Conservation (phyloP, 1,140 invertebrate species). For the Dendrolimus punctatus region DNA sequence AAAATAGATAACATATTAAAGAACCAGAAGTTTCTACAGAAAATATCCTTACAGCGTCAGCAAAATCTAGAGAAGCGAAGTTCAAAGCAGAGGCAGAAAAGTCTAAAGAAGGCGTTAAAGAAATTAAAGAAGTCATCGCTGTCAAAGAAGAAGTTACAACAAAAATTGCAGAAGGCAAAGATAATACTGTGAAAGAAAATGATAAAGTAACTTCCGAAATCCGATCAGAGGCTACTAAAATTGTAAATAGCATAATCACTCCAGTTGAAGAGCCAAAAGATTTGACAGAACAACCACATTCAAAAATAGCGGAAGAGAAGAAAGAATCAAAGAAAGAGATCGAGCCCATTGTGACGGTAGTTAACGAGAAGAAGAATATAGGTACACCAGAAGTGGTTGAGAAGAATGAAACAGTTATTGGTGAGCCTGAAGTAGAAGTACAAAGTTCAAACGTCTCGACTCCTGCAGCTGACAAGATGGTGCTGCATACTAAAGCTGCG, state of each 20-base stretch:
- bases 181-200: conserved; percentile 37
- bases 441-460: conserved; percentile 66
- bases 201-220: conserved; percentile 45
- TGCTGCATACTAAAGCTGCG: conserved; percentile 30
- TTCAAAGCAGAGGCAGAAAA: conserved; percentile 44
- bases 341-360: conserved; percentile 59
- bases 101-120: conserved; percentile 36
- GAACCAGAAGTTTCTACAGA: conserved; percentile 58
- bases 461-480: conserved; percentile 37
- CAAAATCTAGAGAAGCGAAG: conserved; percentile 27
- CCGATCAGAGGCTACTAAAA: conserved; percentile 48
- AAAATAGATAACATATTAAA: conserved; percentile 65
- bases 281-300: conserved; percentile 1
- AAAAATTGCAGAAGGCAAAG: conserved; percentile 43
- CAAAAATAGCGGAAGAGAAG: not conserved
- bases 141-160: conserved; percentile 22
- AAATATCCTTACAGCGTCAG: conserved; percentile 42
- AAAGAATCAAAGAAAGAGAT: conserved; percentile 47
- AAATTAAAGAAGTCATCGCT: conserved; percentile 19
- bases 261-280: conserved; percentile 53
- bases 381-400: conserved; percentile 29
- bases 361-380: conserved; percentile 53
- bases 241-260: conserved; percentile 53
- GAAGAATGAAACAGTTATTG: conserved; percentile 57
- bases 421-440: conserved; percentile 63